Conservation (phyloP, 2,797 vertebrate genomes). For the Tragelaphus oryx region DNA sequence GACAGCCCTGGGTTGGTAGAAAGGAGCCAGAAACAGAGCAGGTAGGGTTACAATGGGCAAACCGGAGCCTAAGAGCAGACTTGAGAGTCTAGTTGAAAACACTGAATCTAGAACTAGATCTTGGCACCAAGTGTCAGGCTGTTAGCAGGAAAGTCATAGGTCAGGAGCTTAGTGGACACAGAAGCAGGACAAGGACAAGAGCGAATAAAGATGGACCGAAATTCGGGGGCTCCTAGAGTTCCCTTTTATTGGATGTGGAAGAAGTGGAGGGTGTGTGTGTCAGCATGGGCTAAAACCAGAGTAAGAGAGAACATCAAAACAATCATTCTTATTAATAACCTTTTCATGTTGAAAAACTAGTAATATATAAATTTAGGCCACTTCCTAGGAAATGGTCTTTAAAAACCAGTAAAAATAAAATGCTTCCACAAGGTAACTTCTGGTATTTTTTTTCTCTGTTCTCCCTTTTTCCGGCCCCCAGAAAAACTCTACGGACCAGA, state of each 20-base stretch:
- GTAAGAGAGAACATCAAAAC: neutral
- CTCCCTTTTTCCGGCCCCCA: neutral
- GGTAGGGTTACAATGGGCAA: neutral
- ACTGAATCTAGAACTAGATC: neutral
- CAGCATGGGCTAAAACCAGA: neutral
- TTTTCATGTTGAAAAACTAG: neutral
- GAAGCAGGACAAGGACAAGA: neutral
- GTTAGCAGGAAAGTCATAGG: neutral
- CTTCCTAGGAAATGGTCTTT: neutral
- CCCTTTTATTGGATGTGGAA: neutral
- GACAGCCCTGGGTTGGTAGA: neutral
- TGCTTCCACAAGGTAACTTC: neutral
- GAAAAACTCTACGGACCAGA: neutral
- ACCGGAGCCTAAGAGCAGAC: neutral
- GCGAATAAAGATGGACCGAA: neutral
- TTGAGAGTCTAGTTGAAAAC: neutral
- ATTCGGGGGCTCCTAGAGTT: neutral
- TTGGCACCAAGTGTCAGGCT: neutral
- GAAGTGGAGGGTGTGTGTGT: neutral
- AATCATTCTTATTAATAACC: neutral
- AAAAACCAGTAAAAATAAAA: neutral
- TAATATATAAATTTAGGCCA: neutral
- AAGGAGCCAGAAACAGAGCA: neutral
- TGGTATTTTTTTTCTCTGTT: neutral
- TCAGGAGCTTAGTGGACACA: neutral